Evolutionary conservation across 92 coral and sea anemone species (phyloP), one percentile per base, ranked within the genome.

Genomic region (Diadumene lineata): DNA sequence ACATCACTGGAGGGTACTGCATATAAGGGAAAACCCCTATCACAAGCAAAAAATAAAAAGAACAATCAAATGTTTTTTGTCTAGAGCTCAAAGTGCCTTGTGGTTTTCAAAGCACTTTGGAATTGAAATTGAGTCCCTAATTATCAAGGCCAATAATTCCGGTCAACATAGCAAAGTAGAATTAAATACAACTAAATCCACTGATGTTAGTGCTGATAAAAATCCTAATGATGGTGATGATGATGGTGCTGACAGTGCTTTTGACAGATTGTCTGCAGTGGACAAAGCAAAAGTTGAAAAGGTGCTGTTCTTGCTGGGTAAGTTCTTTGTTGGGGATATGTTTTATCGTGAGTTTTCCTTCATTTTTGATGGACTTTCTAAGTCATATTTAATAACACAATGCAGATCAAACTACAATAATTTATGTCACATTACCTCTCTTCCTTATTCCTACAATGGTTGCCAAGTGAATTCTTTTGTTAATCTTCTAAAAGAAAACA

Each of bases 31-130:
- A 74, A 85, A 27, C 74, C 81, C 43, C 25, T 86, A 67, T 70
- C 84, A 34, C 66, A 79, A 69, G 60, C 72, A 50, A 79, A 65
- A 76, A 77, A 82, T 64, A 86, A 86, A 78, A 66, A 88, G 89
- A 81, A 88, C 89, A 60, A 72, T 84, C 43, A 84, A 77, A 78
- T 75, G 56, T 66, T 84, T 80, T 73, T 33, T 81, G 23, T 56
- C 83, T 60, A 78, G 78, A 56, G 93, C 93, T 44, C 81, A 76
- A 77, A 75, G 58, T 55, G 89, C 89, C 21, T 76, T 88, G 67
- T 88, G 89, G 89, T 88, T 88, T 70, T 61, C 83, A 23, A 56
- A 62, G 61, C 75, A 71, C 9, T 88, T 88, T 87, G 88, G 88
- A 0, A 63, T 87, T 21, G 77, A 83, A 55, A 44, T 75, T 61